phyloP scores from a whole-genome alignment of 1,140 invertebrate species.

The Prorops nasuta region DNA sequence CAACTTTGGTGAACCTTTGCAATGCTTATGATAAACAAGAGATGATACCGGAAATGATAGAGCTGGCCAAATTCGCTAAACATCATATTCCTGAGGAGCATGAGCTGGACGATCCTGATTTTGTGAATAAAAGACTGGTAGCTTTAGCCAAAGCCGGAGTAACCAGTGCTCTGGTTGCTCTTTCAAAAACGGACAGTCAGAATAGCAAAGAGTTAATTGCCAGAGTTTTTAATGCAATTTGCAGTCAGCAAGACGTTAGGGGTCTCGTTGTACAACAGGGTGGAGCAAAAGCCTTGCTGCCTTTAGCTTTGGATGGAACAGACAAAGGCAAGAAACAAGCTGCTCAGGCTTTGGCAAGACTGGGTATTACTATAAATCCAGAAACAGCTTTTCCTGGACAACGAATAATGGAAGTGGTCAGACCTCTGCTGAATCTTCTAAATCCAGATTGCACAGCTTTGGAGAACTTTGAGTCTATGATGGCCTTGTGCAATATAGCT shows the following conservation, averaged over 20 bases:
- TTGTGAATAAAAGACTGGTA: constrained; percentile 80
- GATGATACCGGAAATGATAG: constrained; percentile 93
- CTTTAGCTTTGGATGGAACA: constrained; percentile 80
- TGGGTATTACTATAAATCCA: constrained; percentile 97
- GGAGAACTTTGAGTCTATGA: constrained; percentile 95
- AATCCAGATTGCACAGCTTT: constrained; percentile 85
- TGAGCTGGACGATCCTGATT: constrained; percentile 90
- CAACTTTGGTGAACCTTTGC: constrained; percentile 93
- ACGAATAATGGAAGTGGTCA: constrained; percentile 83
- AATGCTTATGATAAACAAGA: constrained; percentile 99
- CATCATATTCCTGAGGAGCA: constrained; percentile 98
- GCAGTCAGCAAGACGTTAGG: constrained; percentile 76
- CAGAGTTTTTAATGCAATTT: constrained; percentile 88
- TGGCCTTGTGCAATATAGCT: constrained; percentile 95
- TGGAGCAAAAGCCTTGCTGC: constrained; percentile 80
- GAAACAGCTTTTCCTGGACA: constrained; percentile 96
- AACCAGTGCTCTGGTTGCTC: constrained; percentile 81
- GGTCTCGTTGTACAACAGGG: constrained; percentile 95
- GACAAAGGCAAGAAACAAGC: constrained; percentile 88
- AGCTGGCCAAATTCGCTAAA: constrained; percentile 98
- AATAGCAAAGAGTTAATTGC: constrained; percentile 89
- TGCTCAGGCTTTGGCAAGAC: constrained; percentile 88
- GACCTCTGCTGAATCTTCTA: constrained; percentile 84
- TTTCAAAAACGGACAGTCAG: constrained; percentile 90
- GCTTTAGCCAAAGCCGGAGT: constrained; percentile 82